Percentiles rank a stretch among this genome's conserved stretches.
These are phyloP conservation scores for Henricia sp. DNA, from an alignment of 53 echinoderm and acorn worm species.

Conservation along the genomic window DNA sequence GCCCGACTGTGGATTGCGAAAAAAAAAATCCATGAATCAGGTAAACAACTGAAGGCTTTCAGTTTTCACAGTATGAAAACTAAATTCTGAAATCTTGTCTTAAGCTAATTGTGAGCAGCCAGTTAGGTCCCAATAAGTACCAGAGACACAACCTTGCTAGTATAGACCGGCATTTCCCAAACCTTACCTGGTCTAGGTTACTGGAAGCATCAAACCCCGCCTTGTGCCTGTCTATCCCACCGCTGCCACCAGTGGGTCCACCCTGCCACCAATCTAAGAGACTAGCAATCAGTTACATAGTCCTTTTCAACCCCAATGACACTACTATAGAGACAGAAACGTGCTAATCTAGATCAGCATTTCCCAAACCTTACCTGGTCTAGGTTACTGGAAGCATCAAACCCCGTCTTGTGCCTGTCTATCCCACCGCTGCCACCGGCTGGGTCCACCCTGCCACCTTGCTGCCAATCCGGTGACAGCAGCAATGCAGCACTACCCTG, in stretches of 20 bases:
- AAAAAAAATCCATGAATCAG: too few species aligned
- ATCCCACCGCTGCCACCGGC: slow-evolving; percentile 46
- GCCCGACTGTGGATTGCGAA: slow-evolving; percentile 43
- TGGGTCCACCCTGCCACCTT: slow-evolving; percentile 5
- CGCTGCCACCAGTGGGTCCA: slow-evolving; percentile 26
- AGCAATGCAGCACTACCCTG: slow-evolving; percentile 45
- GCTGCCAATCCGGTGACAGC: slow-evolving; percentile 51
- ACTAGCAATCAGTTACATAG: too few species aligned
- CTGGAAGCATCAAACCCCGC: background rate
- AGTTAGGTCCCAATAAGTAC: too few species aligned
- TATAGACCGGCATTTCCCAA: background rate
- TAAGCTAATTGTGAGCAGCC: too few species aligned
- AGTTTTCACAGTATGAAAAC: too few species aligned
- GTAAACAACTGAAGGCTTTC: too few species aligned
- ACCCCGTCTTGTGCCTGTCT: background rate
- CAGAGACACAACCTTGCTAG: too few species aligned
- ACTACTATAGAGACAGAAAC: too few species aligned
- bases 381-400: slow-evolving; percentile 7
- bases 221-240: slow-evolving; percentile 16
- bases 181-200: slow-evolving; percentile 41
- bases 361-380: slow-evolving; percentile 26
- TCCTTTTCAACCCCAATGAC: too few species aligned
- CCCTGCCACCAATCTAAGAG: slow-evolving; percentile 3
- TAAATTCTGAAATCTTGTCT: too few species aligned
- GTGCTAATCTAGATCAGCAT: background rate